phyloP scores from a whole-genome alignment of 2,888 invertebrate species.

The Carpatolechia fugitivella region DNA sequence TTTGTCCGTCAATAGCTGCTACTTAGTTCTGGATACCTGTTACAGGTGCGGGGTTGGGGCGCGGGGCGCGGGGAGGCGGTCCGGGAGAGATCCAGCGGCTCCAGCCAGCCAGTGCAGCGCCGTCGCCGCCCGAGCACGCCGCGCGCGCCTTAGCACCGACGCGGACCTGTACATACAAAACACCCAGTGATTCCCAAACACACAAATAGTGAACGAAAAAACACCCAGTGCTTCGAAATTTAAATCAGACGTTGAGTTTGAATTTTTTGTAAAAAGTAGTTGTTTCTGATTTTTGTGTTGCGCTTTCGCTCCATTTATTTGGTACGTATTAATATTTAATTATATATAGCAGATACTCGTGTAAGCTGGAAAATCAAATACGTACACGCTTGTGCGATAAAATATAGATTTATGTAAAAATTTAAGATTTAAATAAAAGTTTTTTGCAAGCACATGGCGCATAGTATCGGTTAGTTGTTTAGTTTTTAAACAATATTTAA shows the following conservation, averaged over 20 bases:
- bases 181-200: constrained; percentile 28
- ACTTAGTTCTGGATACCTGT: constrained; percentile 72
- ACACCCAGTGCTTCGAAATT: constrained; percentile 20
- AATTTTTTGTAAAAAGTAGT: constrained; percentile 1
- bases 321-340: constrained; percentile 16
- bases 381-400: no score
- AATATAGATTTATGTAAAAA: no score
- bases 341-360: background rate
- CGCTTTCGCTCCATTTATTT: background rate
- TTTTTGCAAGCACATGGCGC: no score
- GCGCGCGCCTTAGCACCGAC: constrained; percentile 38
- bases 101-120: constrained; percentile 59
- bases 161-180: constrained; percentile 36
- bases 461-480: no score
- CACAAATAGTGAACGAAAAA: constrained; percentile 38
- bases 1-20: constrained; percentile 73
- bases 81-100: constrained; percentile 34
- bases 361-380: background rate
- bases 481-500: no score
- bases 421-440: no score
- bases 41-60: constrained; percentile 54
- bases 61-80: constrained; percentile 49
- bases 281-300: background rate
- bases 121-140: constrained; percentile 53
- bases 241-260: constrained; percentile 9